Evolutionary conservation across 1,140 invertebrate species (phyloP), one percentile per base, ranked within the genome.

Genomic region (Marisa cornuarietis): DNA sequence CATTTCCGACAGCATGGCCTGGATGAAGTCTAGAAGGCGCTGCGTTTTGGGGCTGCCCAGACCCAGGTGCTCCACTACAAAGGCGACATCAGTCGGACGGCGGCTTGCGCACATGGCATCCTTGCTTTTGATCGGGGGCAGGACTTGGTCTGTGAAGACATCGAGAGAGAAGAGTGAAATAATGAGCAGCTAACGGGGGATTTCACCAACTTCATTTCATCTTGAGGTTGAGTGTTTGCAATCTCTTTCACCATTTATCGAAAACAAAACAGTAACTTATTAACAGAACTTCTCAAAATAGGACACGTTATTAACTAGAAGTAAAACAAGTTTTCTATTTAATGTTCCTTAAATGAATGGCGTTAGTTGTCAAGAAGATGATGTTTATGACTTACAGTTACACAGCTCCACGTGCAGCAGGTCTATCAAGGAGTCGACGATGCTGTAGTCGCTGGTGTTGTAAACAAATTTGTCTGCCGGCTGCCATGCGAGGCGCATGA

Each of bases 401-500:
- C 80, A 81, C 58, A 78, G 71, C 22, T 81, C 26, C 24, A 81
- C 68, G 20, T 71, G 71, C 24, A 81, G 71, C 16, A 81, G 54
- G 1, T 75, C 77, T 8, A 75, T 75, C 9, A 81, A 52, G 6
- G 80, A 79, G 4, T 73, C 71, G 42, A 79, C 77, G 51, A 81
- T 78, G 71, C 18, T 66, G 61, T 20, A 78, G 51, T 68, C 63
- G 1, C 68, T 76, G 22, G 61, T 49, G 20, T 6, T 18, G 54
- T 75, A 81, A 20, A 81, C 51, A 52, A 81, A 81, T 16, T 80
- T 71, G 10, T 75, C 31, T 0, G 52, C 65, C 0, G 82, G 81
- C 9, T 31, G 11, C 52, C 78, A 82, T 4, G 81, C 83, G 16
- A 87, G 82, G 22, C 66, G 65, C 13, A 22, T 31, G 24, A 86